Base-by-base conservation (phyloP, 64 coral and sea anemone species). In the Montipora capricornis region DNA sequence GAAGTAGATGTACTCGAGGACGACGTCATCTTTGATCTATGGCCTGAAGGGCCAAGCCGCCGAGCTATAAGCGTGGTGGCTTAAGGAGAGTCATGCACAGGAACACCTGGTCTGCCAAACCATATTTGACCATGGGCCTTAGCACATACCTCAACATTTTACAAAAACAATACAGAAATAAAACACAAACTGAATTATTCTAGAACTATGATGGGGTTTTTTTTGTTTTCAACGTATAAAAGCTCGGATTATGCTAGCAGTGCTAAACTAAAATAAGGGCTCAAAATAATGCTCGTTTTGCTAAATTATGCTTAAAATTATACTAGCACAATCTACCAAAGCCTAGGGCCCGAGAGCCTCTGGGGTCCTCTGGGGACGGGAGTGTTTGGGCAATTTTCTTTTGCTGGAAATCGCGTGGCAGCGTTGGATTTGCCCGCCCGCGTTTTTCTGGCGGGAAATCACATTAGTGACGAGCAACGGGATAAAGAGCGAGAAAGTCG, bases 101-200 rank as follows among this genome's bases (percentile, higher is more conserved):
- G 37, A 37, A 37, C 29, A 29, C 29, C 26, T 29, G 29, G 89
- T 91, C 90, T 92, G 78, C 91, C 81, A 57, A 61, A 80, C 88
- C 88, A 90, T 90, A 80, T 90, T 90, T 90, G 58, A 90, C 88
- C 88, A 90, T 90, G 88, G 76, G 76, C 88, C 88, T 80, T 90
- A 80, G 88, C 88, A 90, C 88, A 85, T 53, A 92, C 91, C 91
- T 92, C 90, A 92, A 76, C 84, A 92, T 92, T 92, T 92, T 92
- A 70, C 80, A 91, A 91, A 82, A 82, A 83, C 80, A 91, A 91
- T 60, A 91, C 69, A 91, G 80, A 91, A 83, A 83, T 91, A 84
- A 92, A 29, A 29, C 29, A 29, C 29, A 29, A 29, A 29, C 29
- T 29, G 29, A 29, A 29, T 29, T 29, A 29, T 29, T 29, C 29